Evolutionary conservation across 30 jellyfish, hydroid and myxozoan species (phyloP).

Genomic region (Calvadosia cruxmelitensis): DNA sequence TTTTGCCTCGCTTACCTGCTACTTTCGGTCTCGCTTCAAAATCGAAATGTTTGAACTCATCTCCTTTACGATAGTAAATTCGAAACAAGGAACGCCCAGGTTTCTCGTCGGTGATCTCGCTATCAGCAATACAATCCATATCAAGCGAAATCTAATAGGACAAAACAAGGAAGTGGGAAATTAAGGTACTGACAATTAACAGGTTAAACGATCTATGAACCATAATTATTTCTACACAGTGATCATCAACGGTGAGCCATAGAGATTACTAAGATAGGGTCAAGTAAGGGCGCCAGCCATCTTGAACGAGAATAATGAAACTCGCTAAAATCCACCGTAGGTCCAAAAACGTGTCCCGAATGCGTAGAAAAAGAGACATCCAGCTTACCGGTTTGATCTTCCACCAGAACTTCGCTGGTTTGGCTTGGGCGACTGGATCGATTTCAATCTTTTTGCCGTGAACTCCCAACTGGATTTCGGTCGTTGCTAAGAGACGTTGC

Average conservation of each 20-base stretch:
- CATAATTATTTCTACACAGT: too few relatives aligned
- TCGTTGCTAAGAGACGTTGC: constrained; percentile 64
- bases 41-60: constrained; percentile 68
- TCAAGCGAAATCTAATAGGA: constrained; percentile 73
- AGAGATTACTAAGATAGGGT: too few relatives aligned
- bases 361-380: neutral
- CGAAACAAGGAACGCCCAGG: constrained; percentile 62
- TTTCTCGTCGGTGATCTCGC: constrained; percentile 73
- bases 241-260: too few relatives aligned
- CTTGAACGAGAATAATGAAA: neutral
- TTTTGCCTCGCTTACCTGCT: constrained; percentile 78
- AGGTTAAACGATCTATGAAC: too few relatives aligned
- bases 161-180: too few relatives aligned
- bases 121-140: constrained; percentile 67
- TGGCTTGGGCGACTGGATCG: constrained; percentile 82
- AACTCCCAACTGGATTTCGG: constrained; percentile 82
- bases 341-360: neutral
- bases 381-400: constrained; percentile 68
- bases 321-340: neutral
- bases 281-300: too few relatives aligned
- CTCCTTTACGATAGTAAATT: constrained; percentile 65
- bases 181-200: too few relatives aligned
- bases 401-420: constrained; percentile 73
- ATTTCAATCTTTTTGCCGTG: constrained; percentile 72
- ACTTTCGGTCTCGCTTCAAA: constrained; percentile 70